phyloP scores from a whole-genome alignment of 2,888 invertebrate genomes.

The Erebia aethiops region DNA sequence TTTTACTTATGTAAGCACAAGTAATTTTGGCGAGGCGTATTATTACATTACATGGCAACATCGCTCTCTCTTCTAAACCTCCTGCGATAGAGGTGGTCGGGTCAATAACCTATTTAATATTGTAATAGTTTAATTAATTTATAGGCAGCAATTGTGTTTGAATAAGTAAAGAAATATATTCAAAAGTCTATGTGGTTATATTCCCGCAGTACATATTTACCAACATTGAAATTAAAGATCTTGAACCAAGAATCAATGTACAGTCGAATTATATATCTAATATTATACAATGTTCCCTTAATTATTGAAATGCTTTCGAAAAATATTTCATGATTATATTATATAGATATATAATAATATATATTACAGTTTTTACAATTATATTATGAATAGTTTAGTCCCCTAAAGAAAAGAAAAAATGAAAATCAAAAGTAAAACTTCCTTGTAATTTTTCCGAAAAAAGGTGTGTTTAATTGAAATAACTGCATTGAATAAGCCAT shows the following conservation, averaged over 20 bases:
- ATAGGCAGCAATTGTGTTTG: too few relatives aligned
- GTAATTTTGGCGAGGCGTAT: too few relatives aligned
- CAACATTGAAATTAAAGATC: background rate
- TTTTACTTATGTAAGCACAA: too few relatives aligned
- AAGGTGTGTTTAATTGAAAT: background rate
- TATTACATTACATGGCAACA: too few relatives aligned
- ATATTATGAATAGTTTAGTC: conserved; percentile 1
- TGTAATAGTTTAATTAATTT: too few relatives aligned
- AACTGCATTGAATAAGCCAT: background rate
- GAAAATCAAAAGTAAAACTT: background rate
- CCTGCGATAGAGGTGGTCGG: too few relatives aligned
- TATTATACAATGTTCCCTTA: conserved; percentile 34
- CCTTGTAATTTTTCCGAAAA: background rate
- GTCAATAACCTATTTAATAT: too few relatives aligned
- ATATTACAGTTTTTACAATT: conserved; percentile 37
- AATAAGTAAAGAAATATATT: too few relatives aligned
- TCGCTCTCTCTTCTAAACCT: too few relatives aligned
- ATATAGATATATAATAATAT: conserved; percentile 14
- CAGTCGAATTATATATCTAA: conserved; percentile 9
- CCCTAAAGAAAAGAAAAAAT: background rate
- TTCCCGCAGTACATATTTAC: too few relatives aligned
- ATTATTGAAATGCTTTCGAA: conserved; percentile 37
- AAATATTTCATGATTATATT: conserved; percentile 23
- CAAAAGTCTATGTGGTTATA: too few relatives aligned
- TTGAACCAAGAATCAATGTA: conserved; percentile 30